Evolutionary conservation across 2,797 vertebrate genomes (phyloP).

Genomic region (Poecilia gillii): DNA sequence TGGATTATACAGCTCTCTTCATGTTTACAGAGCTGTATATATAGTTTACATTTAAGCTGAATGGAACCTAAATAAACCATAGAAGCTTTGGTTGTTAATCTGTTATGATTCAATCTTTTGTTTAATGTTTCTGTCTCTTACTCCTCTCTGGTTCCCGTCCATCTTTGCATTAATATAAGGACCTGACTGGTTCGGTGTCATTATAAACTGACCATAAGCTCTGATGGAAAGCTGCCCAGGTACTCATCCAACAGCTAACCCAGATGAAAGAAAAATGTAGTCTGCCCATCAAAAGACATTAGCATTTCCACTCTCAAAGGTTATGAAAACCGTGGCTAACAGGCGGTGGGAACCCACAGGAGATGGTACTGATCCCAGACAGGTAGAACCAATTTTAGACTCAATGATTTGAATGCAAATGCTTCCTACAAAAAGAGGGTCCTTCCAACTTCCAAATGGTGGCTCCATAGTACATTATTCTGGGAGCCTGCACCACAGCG

Average conservation of each 20-base stretch:
- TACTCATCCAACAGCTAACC: constrained; percentile 39
- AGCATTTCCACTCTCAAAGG: constrained; percentile 69
- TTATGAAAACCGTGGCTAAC: constrained; percentile 73
- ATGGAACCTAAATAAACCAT: neutral
- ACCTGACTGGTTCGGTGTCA: constrained; percentile 38
- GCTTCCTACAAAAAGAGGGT: constrained; percentile 60
- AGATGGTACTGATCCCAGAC: constrained; percentile 76
- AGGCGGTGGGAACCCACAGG: constrained; percentile 70
- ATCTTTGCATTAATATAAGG: constrained; percentile 36
- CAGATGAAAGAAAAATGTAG: constrained; percentile 53
- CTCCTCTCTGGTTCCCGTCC: constrained; percentile 11
- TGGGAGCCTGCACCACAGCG: constrained; percentile 58
- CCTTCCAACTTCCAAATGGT: constrained; percentile 62
- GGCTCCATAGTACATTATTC: constrained; percentile 73
- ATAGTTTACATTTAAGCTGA: too few relatives aligned
- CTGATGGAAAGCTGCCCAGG: constrained; percentile 46
- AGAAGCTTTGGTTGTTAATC: constrained; percentile 30
- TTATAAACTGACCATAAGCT: constrained; percentile 48
- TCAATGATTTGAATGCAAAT: constrained; percentile 85
- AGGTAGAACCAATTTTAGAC: constrained; percentile 83
- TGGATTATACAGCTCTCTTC: too few relatives aligned
- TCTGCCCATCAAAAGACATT: constrained; percentile 70
- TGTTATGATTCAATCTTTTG: constrained; percentile 23
- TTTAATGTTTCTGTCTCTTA: constrained; percentile 17
- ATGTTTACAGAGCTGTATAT: too few relatives aligned